Base-by-base conservation (phyloP, 2,113 vertebrate genomes). In the Taurulus bubalis region DNA sequence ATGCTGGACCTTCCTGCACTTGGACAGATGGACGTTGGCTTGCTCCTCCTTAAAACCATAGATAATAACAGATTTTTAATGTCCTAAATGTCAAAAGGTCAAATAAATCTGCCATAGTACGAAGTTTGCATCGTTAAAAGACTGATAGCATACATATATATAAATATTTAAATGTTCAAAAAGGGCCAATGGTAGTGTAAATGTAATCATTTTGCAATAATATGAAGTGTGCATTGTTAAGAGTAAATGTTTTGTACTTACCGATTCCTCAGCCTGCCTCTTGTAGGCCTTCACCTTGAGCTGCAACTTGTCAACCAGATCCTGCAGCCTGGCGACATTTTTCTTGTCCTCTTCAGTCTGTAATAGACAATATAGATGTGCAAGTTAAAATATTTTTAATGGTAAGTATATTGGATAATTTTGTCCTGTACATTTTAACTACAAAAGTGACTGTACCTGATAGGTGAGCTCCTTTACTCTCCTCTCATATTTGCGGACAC, bases 201-300 rank as follows among this genome's bases (percentile, higher is more conserved):
- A 28, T 58, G 12, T 49, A 47, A 10, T 32, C 30, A 32, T 32
- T 32, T 32, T 32, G 30, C 30, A 32, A 32, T 18, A 63, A 4
- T 36, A 36, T 56, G 3, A n/a, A 34, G 11, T 26, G 14, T 26
- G 10, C 26, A 32, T 20, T 55, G 4, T 56, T 58, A 6, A 36
- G 56, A 45, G 45, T 56, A 0, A 51, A 55, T 34, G 9, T 65
- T 2, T 40, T 51, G 6, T 53, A 22, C 89, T 92, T 90, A 93
- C 92, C 85, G 96, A 92, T 62, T 98, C 97, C 91, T 99, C 97
- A 80, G 96, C 85, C 93, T 98, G 97, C 72, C 97, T 97, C 95
- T 98, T 98, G 87, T 98, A 98, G 77, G 95, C 95, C 72, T 98
- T 98, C 71, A 98, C 97, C 85, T 98, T 98, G 77, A 96, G 89